phyloP scores from a whole-genome alignment of 1,140 invertebrate genomes.

The Drosophila novamexicana region DNA sequence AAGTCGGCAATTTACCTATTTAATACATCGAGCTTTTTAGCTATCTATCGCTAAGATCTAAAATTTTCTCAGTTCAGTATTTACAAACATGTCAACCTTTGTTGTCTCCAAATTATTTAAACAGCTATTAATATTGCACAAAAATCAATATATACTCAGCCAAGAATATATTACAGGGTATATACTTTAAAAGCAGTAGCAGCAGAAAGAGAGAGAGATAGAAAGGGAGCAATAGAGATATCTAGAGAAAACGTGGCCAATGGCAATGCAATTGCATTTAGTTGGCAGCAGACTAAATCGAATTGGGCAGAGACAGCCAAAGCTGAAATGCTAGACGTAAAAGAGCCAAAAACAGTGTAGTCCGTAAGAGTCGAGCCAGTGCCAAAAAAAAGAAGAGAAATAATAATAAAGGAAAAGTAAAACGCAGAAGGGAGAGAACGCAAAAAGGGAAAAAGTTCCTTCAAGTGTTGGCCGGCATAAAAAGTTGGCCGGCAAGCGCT shows the following conservation, averaged over 20 bases:
- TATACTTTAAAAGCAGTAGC: neutral
- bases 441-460: slow-evolving; percentile 14
- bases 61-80: too few relatives aligned
- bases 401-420: neutral
- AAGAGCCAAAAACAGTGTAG: neutral
- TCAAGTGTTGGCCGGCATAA: slow-evolving; percentile 45
- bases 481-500: slow-evolving; percentile 40
- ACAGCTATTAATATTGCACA: too few relatives aligned
- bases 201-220: neutral
- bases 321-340: slow-evolving; percentile 47
- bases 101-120: too few relatives aligned
- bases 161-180: too few relatives aligned
- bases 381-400: neutral
- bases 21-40: too few relatives aligned
- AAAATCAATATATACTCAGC: too few relatives aligned
- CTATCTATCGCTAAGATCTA: too few relatives aligned
- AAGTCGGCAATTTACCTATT: too few relatives aligned
- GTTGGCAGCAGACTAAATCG: slow-evolving; percentile 71
- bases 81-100: too few relatives aligned
- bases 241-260: slow-evolving; percentile 44
- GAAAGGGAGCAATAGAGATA: neutral
- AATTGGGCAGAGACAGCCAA: slow-evolving; percentile 65
- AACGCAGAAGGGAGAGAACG: neutral
- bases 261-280: slow-evolving; percentile 74
- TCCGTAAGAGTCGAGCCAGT: neutral